These are phyloP conservation scores for Aethina tumida DNA, from an alignment of 1,140 invertebrate genomes.

Conservation along the genomic window DNA sequence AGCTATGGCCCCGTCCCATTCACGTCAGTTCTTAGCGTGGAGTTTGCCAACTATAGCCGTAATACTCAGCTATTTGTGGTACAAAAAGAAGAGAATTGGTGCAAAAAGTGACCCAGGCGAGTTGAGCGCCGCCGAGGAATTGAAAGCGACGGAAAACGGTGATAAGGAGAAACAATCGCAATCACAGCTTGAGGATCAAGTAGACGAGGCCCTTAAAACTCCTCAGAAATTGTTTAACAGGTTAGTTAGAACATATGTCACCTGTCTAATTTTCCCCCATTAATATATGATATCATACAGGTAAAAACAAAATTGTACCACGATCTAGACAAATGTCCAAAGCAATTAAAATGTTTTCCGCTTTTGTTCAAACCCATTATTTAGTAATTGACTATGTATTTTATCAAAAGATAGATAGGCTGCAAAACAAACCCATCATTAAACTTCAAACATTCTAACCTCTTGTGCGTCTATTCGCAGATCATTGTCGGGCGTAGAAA, in stretches of 20 bases:
- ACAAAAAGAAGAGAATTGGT: conserved; percentile 45
- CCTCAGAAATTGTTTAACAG: conserved; percentile 5
- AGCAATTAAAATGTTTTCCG: no score
- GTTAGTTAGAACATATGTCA: no score
- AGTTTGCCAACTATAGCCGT: conserved; percentile 49
- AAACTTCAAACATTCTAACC: no score
- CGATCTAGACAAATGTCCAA: no score
- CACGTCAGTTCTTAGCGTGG: conserved; percentile 49
- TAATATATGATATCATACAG: no score
- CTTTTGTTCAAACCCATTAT: no score
- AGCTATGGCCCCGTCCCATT: conserved; percentile 32
- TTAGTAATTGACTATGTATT: no score
- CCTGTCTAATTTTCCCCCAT: no score
- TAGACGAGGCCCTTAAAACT: conserved; percentile 2
- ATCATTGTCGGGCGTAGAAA: conserved; percentile 39
- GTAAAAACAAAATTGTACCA: no score
- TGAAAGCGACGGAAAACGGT: conserved; percentile 29
- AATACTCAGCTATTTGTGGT: conserved; percentile 52
- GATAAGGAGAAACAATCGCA: not conserved
- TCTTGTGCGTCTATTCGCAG: no score
- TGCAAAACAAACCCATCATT: no score
- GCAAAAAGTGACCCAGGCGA: conserved; percentile 35
- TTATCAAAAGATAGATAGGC: no score
- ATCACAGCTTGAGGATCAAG: conserved; percentile 3
- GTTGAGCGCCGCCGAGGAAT: conserved; percentile 28